Conservation (phyloP, 2,797 vertebrate species). For the Gymnothorax reevesii region DNA sequence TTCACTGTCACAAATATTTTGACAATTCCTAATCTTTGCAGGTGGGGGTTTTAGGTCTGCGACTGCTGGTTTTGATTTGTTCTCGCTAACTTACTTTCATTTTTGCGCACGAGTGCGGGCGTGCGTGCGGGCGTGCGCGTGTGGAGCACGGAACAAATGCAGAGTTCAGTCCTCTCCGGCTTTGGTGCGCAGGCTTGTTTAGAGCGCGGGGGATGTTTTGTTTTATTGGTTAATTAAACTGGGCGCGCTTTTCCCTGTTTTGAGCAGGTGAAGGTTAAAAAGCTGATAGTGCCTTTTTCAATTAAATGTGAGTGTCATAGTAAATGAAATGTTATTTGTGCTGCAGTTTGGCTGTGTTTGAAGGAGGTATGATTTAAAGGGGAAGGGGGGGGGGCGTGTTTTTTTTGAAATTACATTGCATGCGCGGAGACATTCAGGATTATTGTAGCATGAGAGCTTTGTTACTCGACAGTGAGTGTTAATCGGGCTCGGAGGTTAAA, state of each 20-base stretch:
- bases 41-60: conserved; percentile 46
- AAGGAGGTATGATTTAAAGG: conserved; percentile 60
- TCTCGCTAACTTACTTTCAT: conserved; percentile 13
- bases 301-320: conserved; percentile 56
- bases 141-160: conserved; percentile 24
- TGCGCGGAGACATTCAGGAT: conserved; percentile 48
- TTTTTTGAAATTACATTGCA: conserved; percentile 27
- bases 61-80: conserved; percentile 38
- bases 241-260: conserved; percentile 50
- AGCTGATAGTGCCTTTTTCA: conserved; percentile 63
- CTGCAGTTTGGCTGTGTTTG: conserved; percentile 48
- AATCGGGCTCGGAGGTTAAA: conserved; percentile 36
- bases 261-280: conserved; percentile 64
- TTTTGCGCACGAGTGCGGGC: background rate
- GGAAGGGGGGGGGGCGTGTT: conserved; percentile 42
- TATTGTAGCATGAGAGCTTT: conserved; percentile 53
- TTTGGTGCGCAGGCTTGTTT: conserved; percentile 46
- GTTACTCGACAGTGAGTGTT: conserved; percentile 53
- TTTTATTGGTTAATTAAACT: conserved; percentile 70
- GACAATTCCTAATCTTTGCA: conserved; percentile 69
- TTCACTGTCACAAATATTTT: conserved; percentile 72
- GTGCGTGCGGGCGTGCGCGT: background rate
- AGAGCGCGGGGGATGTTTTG: conserved; percentile 45
- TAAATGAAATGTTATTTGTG: conserved; percentile 67
- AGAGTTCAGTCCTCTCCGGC: conserved; percentile 19